phyloP scores from a whole-genome alignment of 2,888 invertebrate species.

The Eulithis prunata region DNA sequence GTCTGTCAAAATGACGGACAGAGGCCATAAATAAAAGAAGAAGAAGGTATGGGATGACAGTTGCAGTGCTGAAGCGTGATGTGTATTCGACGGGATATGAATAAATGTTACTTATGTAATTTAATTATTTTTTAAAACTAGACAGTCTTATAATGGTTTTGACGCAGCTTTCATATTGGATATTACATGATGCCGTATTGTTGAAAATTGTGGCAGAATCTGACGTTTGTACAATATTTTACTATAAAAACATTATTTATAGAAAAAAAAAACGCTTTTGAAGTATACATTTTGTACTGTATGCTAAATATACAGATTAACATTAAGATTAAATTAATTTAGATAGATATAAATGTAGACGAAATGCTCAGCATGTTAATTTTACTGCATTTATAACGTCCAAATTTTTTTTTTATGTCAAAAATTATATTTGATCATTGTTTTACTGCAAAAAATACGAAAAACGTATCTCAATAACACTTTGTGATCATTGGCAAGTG shows the following conservation, averaged over 20 bases:
- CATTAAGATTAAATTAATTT: conserved; percentile 65
- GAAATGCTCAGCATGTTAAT: conserved; percentile 69
- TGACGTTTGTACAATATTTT: conserved; percentile 52
- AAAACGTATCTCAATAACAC: not conserved
- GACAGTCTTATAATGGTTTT: conserved; percentile 39
- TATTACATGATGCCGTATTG: conserved; percentile 29
- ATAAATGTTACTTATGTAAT: conserved; percentile 55
- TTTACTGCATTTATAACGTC: conserved; percentile 49
- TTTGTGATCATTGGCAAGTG: conserved; percentile 10
- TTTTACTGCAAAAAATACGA: not conserved
- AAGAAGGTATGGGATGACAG: too few relatives aligned
- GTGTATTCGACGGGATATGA: conserved; percentile 43
- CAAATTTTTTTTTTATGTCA: conserved; percentile 40
- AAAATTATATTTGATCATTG: not conserved
- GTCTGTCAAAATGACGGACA: too few relatives aligned
- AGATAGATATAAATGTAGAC: conserved; percentile 77
- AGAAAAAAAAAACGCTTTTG: conserved; percentile 69
- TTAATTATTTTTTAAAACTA: conserved; percentile 45
- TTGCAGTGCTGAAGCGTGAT: not conserved
- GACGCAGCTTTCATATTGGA: conserved; percentile 33
- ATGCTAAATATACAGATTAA: conserved; percentile 60
- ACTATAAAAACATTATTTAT: conserved; percentile 59
- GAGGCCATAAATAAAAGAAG: too few relatives aligned
- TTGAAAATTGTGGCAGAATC: conserved; percentile 39
- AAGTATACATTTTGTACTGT: conserved; percentile 73